Conservation (phyloP, 2,797 vertebrate genomes). For the Setipinna tenuifilis region DNA sequence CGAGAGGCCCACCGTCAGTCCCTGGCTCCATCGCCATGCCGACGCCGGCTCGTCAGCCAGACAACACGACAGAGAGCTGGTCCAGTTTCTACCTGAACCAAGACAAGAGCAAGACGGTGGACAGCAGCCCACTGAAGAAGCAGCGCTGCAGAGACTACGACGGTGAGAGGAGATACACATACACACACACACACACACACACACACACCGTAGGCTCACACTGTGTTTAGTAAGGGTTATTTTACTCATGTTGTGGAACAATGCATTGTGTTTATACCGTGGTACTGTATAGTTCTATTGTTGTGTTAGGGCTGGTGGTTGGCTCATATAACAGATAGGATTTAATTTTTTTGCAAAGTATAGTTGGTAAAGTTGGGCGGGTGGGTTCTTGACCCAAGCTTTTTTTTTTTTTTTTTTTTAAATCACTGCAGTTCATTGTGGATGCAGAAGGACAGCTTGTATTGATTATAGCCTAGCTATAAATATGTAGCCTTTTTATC, state of each 20-base stretch:
- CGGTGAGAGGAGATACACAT: conserved; percentile 73
- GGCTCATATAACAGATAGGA: too few relatives aligned
- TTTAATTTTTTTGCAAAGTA: too few relatives aligned
- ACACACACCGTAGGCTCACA: background rate
- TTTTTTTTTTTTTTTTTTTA: background rate
- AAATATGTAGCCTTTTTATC: background rate
- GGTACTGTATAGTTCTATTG: background rate
- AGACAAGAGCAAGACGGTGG: conserved; percentile 82
- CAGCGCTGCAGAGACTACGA: conserved; percentile 97
- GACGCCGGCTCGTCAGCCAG: conserved; percentile 90
- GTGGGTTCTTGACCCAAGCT: too few relatives aligned
- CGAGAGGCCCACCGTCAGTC: conserved; percentile 80
- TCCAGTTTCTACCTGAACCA: conserved; percentile 89
- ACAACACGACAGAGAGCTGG: conserved; percentile 97
- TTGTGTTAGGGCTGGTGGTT: background rate
- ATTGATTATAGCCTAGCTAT: background rate
- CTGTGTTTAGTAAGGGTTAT: background rate
- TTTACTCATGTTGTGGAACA: background rate
- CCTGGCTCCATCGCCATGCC: conserved; percentile 84
- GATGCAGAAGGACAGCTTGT: background rate
- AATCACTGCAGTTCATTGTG: background rate
- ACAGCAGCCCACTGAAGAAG: conserved; percentile 84
- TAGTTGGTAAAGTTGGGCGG: too few relatives aligned
- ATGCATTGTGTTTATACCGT: background rate
- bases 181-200: background rate